These are phyloP conservation scores for Andrena bucephala DNA, from an alignment of 2,888 invertebrate species.

Conservation along the genomic window DNA sequence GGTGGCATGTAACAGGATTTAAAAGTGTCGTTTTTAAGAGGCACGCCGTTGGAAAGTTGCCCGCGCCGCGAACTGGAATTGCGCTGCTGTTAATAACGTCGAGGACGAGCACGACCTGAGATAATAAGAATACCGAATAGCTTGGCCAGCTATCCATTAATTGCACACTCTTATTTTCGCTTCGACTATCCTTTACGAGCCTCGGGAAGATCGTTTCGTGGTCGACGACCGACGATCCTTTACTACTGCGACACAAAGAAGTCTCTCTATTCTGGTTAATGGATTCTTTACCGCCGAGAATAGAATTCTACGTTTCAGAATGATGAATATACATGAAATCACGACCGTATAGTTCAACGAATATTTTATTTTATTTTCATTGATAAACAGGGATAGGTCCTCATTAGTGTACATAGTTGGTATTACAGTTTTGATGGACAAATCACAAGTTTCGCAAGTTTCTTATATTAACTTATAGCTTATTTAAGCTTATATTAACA, in stretches of 20 bases:
- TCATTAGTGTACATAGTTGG: too few species aligned
- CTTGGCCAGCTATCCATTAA: conserved; percentile 46
- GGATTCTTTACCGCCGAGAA: background rate
- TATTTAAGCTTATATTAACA: too few species aligned
- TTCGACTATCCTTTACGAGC: conserved; percentile 9
- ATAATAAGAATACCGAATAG: conserved; percentile 55
- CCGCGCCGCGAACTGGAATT: conserved; percentile 43
- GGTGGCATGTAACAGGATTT: conserved; percentile 50
- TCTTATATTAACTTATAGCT: too few species aligned
- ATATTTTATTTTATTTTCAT: too few species aligned
- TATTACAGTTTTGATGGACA: too few species aligned
- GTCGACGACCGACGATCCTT: background rate
- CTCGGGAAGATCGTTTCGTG: background rate
- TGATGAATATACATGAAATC: too few species aligned
- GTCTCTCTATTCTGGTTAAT: background rate
- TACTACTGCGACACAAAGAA: background rate
- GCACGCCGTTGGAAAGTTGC: conserved; percentile 50
- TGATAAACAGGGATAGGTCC: too few species aligned
- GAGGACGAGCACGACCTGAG: conserved; percentile 48
- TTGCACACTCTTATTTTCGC: conserved; percentile 35
- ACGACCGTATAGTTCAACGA: too few species aligned
- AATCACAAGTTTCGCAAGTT: too few species aligned
- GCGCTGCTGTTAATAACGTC: conserved; percentile 60
- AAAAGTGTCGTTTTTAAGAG: conserved; percentile 63
- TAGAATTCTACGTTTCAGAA: background rate